phyloP scores from a whole-genome alignment of 2,797 vertebrate genomes.

The Antrozous pallidus region DNA sequence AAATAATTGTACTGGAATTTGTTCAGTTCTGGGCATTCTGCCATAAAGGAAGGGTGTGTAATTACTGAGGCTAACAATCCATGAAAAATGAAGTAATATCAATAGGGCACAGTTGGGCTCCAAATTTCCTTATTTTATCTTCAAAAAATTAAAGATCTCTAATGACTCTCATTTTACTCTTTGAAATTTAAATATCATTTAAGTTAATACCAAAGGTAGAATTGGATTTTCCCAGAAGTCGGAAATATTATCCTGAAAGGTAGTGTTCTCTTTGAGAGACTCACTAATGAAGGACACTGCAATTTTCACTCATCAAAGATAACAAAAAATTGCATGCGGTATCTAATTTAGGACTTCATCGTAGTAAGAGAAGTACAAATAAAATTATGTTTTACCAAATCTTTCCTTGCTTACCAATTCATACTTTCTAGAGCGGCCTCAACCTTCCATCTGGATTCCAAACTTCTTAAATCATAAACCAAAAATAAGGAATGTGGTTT shows the following conservation, averaged over 20 bases:
- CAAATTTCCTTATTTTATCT: constrained; percentile 61
- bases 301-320: constrained; percentile 38
- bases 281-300: neutral
- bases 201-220: neutral
- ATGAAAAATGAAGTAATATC: constrained; percentile 77
- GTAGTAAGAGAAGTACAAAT: neutral
- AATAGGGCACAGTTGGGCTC: constrained; percentile 67
- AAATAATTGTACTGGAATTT: constrained; percentile 82
- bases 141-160: constrained; percentile 47
- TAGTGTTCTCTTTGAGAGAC: neutral
- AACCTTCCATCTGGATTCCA: constrained; percentile 33
- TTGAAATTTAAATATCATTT: neutral
- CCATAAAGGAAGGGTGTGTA: constrained; percentile 84
- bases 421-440: neutral
- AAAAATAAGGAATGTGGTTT: neutral
- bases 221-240: constrained; percentile 24
- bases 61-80: constrained; percentile 75
- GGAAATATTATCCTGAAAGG: constrained; percentile 16
- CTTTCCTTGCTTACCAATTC: constrained; percentile 8
- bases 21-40: constrained; percentile 80
- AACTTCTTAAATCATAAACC: constrained; percentile 35
- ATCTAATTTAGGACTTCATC: neutral
- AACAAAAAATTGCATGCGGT: neutral
- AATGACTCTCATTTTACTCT: neutral
- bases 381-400: neutral